Conservation (phyloP, 1,140 invertebrate genomes). For the Hormaphis cornu region DNA sequence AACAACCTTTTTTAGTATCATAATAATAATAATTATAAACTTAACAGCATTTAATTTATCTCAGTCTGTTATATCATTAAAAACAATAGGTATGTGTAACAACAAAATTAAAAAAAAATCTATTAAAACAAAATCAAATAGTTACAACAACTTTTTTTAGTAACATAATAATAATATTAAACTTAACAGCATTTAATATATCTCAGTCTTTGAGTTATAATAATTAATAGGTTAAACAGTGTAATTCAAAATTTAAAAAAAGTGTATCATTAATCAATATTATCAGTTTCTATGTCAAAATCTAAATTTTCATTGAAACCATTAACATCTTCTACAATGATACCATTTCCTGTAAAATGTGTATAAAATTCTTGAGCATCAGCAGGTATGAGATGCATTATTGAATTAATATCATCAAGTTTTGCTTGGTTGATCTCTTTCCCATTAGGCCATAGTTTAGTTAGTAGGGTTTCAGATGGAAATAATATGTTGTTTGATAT, state of each 20-base stretch:
- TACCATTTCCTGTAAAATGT: neutral
- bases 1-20: too few relatives aligned
- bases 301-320: too few relatives aligned
- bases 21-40: too few relatives aligned
- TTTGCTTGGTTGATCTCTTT: conserved; percentile 22
- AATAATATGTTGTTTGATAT: neutral
- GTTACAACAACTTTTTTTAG: too few relatives aligned
- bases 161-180: neutral
- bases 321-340: conserved; percentile 23
- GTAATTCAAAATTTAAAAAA: neutral
- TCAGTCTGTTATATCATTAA: too few relatives aligned
- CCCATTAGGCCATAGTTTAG: conserved; percentile 24
- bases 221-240: neutral
- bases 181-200: too few relatives aligned
- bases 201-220: neutral
- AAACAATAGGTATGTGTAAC: too few relatives aligned
- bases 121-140: too few relatives aligned
- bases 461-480: neutral
- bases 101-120: too few relatives aligned
- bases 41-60: too few relatives aligned
- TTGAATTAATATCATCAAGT: conserved; percentile 22
- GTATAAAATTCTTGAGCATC: conserved; percentile 6
- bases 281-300: neutral
- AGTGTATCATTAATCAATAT: neutral
- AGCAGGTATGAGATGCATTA: conserved; percentile 20